A percentile compares a stretch with the other conserved stretches of the same genome.
These are phyloP conservation scores for Ahaetulla prasina DNA, from an alignment of 2,113 vertebrate genomes.

Conservation along the genomic window DNA sequence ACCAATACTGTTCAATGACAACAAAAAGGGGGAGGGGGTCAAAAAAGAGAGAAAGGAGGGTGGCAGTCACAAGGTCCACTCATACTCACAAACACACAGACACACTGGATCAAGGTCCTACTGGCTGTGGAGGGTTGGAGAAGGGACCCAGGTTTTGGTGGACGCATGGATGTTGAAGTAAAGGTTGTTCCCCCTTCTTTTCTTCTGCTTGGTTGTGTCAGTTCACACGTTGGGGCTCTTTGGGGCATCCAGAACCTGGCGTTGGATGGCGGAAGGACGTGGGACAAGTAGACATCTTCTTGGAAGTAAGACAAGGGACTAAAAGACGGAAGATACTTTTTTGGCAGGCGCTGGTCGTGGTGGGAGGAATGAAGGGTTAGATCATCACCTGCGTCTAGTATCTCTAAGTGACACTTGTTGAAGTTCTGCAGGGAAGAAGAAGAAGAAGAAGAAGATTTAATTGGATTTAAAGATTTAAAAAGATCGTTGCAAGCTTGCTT, in stretches of 20 bases:
- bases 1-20: constrained; percentile 4
- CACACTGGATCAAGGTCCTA: background rate
- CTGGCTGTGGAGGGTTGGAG: background rate
- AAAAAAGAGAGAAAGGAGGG: background rate
- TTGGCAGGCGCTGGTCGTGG: constrained; percentile 69
- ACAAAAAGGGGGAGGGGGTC: background rate
- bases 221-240: constrained; percentile 83
- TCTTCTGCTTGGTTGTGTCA: background rate
- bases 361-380: constrained; percentile 72
- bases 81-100: background rate
- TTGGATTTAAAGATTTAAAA: background rate
- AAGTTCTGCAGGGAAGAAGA: constrained; percentile 72
- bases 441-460: background rate
- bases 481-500: background rate
- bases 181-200: constrained; percentile 5
- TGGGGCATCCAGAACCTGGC: constrained; percentile 76
- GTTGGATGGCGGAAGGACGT: constrained; percentile 73
- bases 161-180: background rate
- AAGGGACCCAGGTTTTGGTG: constrained; percentile 31
- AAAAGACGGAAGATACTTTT: constrained; percentile 65
- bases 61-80: background rate
- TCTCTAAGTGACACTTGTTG: constrained; percentile 73
- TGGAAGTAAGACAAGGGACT: constrained; percentile 71
- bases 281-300: constrained; percentile 68
- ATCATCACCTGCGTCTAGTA: constrained; percentile 77